Evolutionary conservation across 2,797 vertebrate species (phyloP), one percentile per base, ranked within the genome.

Genomic region (Sebastes steindachneri): DNA sequence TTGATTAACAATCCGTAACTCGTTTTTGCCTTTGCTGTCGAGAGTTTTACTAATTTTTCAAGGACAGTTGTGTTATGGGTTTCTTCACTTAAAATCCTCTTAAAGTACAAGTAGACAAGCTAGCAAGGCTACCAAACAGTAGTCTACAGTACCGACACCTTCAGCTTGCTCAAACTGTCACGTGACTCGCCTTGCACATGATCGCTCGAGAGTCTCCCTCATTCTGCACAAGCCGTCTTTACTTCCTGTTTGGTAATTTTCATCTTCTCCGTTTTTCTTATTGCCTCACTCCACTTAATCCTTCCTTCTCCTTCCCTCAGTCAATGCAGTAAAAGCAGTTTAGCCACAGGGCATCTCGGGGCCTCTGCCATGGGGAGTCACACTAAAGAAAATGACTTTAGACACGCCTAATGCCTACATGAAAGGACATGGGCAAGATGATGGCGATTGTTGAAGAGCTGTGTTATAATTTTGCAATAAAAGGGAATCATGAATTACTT

Each of bases 341-440:
- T 76, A 57, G 68, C 67, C 75, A 68, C 54, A 31, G 62, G 79
- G 77, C 65, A 68, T 75, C 29, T 35, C 17, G 3, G 68, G 57
- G 71, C 62, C 37, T 71, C 11, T 6, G 37, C 60, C 26, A 35
- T 37, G 23, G 66, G 60, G 69, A 77, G 37, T 68, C 51, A 12
- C 23, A 77, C 77, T 77, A 65, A 80, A 84, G 79, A 35, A 83
- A 88, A 89, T 80, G 29, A 81, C 73, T 86, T 87, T 58, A 77
- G 87, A 88, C 53, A 80, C 12, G 35, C 28, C 51, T 79, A 83
- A 88, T 87, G 80, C 71, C 31, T 57, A 65, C 77, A 77, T 87
- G 69, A 89, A 75, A 90, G 73, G 53, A 62, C 73, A 65, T 29
- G 54, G 53, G 75, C 60, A 64, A 86, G 80, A 93, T 80, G 54